Base-by-base conservation (phyloP, 2,888 invertebrate genomes). In the Odontocerum albicorne region DNA sequence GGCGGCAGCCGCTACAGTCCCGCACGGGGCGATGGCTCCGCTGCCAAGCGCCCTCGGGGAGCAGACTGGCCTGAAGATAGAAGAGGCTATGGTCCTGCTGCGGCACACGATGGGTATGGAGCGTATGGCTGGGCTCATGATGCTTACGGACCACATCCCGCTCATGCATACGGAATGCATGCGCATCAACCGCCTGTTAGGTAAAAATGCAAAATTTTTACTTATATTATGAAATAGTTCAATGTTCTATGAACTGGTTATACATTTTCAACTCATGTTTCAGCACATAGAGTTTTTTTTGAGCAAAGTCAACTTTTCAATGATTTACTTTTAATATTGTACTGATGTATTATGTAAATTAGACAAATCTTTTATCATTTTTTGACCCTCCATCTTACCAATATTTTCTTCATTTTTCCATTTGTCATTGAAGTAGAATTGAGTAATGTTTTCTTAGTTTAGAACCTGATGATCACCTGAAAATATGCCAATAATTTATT, bases 1-100 rank as follows among this genome's bases (percentile, higher is more conserved):
- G 85, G 86, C 2, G 82, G 80, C 1, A 81, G 85, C 31, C 73
- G 88, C 20, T 86, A 88, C 64, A 90, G 90, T 0, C 90, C 90
- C 1, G 85, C 87, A 16, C 79, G 90, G 65, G 86, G 85, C 12
- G 88, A 90, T 63, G 82, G 87, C 61, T 81, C 83, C 62, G 90
- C 91, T 3, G 81, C 84, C 63, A 92, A 92, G 66, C 79, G 91
- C 50, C 86, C 90, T 72, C 77, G 92, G 45, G 77, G 75, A 1
- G 75, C 77, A 12, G 88, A 88, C 56, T 88, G 88, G 91, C 85
- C 75, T 2, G 67, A 75, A 38, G 77, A 77, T 59, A 77, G 77
- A 7, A 67, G 76, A 61, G 71, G 76, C 70, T 77, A 75, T 72
- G 77, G 77, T 17, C 31, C 33, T 2, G 75, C 75, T 6, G 38